phyloP scores from a whole-genome alignment of 2,888 invertebrate genomes.

The Aphidoletes aphidimyza region DNA sequence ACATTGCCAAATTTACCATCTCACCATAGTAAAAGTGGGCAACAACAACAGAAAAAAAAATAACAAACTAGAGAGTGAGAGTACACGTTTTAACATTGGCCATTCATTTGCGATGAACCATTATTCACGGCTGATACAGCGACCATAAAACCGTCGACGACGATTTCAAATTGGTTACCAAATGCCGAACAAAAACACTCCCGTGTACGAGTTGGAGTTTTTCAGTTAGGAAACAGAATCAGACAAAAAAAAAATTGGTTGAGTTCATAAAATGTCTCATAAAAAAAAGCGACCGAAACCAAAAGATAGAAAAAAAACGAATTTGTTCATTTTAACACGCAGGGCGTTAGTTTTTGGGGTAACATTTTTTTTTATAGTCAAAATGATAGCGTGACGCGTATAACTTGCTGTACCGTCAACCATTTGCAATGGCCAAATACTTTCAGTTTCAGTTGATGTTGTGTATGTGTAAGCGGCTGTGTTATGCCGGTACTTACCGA shows the following conservation, averaged over 20 bases:
- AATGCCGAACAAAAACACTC: neutral
- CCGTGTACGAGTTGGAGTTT: neutral
- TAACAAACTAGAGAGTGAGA: neutral
- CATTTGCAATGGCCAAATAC: slow-evolving; percentile 10
- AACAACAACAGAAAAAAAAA: neutral
- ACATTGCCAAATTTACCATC: neutral
- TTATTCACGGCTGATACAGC: slow-evolving; percentile 25
- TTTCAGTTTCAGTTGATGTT: too few relatives aligned
- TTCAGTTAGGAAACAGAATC: slow-evolving; percentile 9
- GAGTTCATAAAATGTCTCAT: slow-evolving; percentile 23
- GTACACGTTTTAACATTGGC: slow-evolving; percentile 1
- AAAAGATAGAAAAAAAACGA: neutral
- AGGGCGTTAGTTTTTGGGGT: slow-evolving; percentile 5
- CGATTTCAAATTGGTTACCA: neutral
- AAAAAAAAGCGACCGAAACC: neutral
- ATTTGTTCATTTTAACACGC: slow-evolving; percentile 24
- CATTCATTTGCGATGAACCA: slow-evolving; percentile 38
- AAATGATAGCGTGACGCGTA: slow-evolving; percentile 16
- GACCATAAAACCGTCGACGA: slow-evolving; percentile 53
- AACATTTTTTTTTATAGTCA: neutral
- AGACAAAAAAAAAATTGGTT: neutral
- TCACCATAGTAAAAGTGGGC: too few relatives aligned
- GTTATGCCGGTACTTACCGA: too few relatives aligned
- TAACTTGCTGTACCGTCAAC: too few relatives aligned
- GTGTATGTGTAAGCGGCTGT: too few relatives aligned